phyloP scores from a whole-genome alignment of 2,888 invertebrate species.

The Philaethria dido region DNA sequence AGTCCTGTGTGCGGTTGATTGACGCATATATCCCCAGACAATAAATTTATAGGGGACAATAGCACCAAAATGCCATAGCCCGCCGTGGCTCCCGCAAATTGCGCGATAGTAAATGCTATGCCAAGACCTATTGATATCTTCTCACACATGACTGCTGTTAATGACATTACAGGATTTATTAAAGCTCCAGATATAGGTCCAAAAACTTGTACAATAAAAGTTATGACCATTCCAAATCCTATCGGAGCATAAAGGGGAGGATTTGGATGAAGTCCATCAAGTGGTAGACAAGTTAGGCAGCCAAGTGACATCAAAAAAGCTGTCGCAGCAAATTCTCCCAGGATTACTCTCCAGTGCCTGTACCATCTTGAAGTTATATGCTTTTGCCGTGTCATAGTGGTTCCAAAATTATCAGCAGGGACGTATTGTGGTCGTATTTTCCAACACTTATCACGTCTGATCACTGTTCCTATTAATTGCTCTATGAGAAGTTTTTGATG shows the following conservation, averaged over 20 bases:
- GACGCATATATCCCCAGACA: slow-evolving; percentile 82
- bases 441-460: background rate
- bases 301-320: slow-evolving; percentile 87
- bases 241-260: slow-evolving; percentile 81
- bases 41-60: slow-evolving; percentile 70
- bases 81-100: slow-evolving; percentile 86
- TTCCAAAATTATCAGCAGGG: background rate
- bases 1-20: slow-evolving; percentile 82
- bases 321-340: slow-evolving; percentile 88
- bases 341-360: slow-evolving; percentile 62
- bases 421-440: background rate
- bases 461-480: background rate
- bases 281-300: slow-evolving; percentile 87
- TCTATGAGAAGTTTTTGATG: background rate
- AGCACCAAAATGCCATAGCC: slow-evolving; percentile 86
- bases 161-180: slow-evolving; percentile 90
- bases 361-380: slow-evolving; percentile 35
- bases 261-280: slow-evolving; percentile 61
- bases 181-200: slow-evolving; percentile 91
- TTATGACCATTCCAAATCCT: slow-evolving; percentile 87
- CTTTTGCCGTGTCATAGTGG: slow-evolving; percentile 14
- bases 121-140: slow-evolving; percentile 81
- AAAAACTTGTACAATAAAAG: slow-evolving; percentile 88
- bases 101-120: slow-evolving; percentile 84
- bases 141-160: slow-evolving; percentile 85